Base-by-base conservation (phyloP, 1,140 invertebrate species). In the Grapholita molesta region DNA sequence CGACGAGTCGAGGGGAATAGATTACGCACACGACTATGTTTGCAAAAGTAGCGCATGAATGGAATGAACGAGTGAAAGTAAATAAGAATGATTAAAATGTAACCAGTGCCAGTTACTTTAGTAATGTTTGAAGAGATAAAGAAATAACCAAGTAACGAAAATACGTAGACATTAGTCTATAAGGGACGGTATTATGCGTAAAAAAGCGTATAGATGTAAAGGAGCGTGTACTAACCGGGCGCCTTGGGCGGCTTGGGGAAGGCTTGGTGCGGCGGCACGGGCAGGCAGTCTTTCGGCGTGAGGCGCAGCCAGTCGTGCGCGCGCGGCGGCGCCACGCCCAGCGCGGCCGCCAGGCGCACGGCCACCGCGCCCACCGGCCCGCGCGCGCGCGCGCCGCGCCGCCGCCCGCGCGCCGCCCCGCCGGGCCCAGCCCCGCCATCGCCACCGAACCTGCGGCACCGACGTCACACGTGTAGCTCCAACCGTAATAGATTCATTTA, bases 171-270 rank as follows among this genome's bases (percentile, higher is more conserved):
- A n/a, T n/a, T n/a, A n/a, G n/a, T n/a, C n/a, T n/a, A n/a, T n/a
- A n/a, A n/a, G n/a, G n/a, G n/a, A n/a, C n/a, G n/a, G n/a, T n/a
- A n/a, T n/a, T n/a, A n/a, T n/a, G n/a, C n/a, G n/a, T n/a, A n/a
- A n/a, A n/a, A n/a, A n/a, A n/a, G n/a, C n/a, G n/a, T n/a, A 66
- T 12, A 66, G 32, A 65, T 15, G 8, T 67, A 8, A 18, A 1
- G n/a, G n/a, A 1, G 12, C 0, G 24, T 15, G 11, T 55, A 97
- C 68, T 61, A 38, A 77, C 79, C 80, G n/a, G 81, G 77, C 65
- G 79, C 97, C 90, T 97, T 97, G 8, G 97, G 96, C 67, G 97
- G 97, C 90, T 96, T 96, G 42, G 97, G 97, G 87, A 97, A 98
- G 72, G 95, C 96, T 64, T 97, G 94, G 70, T 94, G 93, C 70